phyloP scores from a whole-genome alignment of 2,888 invertebrate species.

The Melolontha melolontha region DNA sequence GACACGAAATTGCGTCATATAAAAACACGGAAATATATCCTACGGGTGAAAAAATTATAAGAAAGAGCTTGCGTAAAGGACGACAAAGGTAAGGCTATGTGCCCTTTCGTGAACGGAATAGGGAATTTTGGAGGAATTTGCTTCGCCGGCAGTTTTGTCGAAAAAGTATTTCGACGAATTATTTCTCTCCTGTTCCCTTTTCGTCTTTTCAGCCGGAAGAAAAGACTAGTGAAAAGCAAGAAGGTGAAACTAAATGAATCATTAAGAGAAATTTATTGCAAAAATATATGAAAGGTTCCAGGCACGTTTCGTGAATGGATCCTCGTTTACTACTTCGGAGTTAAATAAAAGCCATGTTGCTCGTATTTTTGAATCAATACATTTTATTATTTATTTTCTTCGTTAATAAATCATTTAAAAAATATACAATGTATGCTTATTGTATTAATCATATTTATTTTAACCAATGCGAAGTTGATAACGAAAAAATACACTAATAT shows the following conservation, averaged over 20 bases:
- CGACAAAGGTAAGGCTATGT: background rate
- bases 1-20: conserved; percentile 42
- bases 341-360: conserved; percentile 3
- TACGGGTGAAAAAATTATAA: conserved; percentile 33
- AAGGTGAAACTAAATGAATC: conserved; percentile 33
- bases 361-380: background rate
- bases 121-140: conserved; percentile 9
- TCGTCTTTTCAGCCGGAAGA: conserved; percentile 26
- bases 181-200: conserved; percentile 23
- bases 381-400: too few species aligned
- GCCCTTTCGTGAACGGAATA: conserved; percentile 28
- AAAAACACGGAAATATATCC: conserved; percentile 33
- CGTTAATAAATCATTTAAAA: too few species aligned
- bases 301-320: conserved; percentile 8
- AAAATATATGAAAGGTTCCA: conserved; percentile 16
- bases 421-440: too few species aligned
- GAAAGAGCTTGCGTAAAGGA: conserved; percentile 21
- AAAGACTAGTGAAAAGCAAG: conserved; percentile 13
- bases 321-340: background rate
- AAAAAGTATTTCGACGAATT: conserved; percentile 25
- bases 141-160: conserved; percentile 8
- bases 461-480: too few species aligned
- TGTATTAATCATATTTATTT: too few species aligned
- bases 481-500: too few species aligned
- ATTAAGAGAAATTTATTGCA: conserved; percentile 35